These are phyloP conservation scores for Ardeotis arabs DNA, from an alignment of 2,113 vertebrate species.

Conservation along the genomic window DNA sequence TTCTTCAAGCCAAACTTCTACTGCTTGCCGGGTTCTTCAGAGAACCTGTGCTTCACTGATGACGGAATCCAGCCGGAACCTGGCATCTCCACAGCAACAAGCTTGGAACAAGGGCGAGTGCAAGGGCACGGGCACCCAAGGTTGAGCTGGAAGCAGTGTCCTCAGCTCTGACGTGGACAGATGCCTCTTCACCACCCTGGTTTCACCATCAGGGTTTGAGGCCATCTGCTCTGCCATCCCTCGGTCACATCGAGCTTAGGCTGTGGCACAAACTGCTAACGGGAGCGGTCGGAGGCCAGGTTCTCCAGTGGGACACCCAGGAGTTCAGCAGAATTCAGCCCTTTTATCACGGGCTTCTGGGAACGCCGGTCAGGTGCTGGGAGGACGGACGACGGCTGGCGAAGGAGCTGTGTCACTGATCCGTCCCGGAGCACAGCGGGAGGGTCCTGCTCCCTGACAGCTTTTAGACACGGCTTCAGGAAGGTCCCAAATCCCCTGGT, in stretches of 20 bases:
- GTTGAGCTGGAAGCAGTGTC: not conserved
- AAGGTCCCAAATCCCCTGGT: not conserved
- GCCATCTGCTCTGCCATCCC: not conserved
- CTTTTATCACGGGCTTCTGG: not conserved
- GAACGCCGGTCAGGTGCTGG: fast-evolving
- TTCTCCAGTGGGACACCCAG: not conserved
- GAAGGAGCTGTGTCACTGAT: not conserved
- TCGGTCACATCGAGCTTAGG: not conserved
- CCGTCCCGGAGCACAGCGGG: not conserved
- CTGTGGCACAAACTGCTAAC: not conserved
- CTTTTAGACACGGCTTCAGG: not conserved
- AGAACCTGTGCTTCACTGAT: too few species aligned
- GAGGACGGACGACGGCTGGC: not conserved
- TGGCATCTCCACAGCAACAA: not conserved
- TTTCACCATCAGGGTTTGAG: not conserved
- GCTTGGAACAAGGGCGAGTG: not conserved
- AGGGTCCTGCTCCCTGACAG: not conserved
- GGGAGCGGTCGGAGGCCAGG: not conserved
- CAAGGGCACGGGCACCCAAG: not conserved
- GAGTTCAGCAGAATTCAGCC: not conserved
- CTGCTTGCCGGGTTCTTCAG: not conserved
- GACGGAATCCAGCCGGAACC: not conserved
- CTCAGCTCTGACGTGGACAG: not conserved
- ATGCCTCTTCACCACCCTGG: not conserved
- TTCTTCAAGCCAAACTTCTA: not conserved